Base-by-base conservation (phyloP, 2,797 vertebrate species). In the Spinus pinus region DNA sequence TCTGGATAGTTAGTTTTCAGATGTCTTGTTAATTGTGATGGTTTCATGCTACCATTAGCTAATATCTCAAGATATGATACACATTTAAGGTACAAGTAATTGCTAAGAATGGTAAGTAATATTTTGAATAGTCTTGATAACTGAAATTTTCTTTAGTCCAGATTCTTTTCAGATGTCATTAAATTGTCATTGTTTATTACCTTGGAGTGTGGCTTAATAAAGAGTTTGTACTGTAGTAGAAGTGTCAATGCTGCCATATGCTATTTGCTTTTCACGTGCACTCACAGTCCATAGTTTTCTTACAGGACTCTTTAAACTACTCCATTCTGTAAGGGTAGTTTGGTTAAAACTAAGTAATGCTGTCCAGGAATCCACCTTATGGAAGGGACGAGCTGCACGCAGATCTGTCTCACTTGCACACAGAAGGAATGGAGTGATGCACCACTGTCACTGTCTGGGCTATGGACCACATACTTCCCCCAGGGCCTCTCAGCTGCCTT, bases 381-480 rank as follows among this genome's bases (percentile, higher is more conserved):
- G 54, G 23, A 28, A 53, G 57, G 35, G 11, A 12, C 21, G 50
- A 49, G 21, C 49, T 72, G 42, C 4, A 6, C 54, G 8, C n/a
- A 25, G 4, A 12, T 62, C 14, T 31, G 9, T 90, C 7, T 8
- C 25, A 21, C 8, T 33, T 39, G 27, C 24, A 9, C 24, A 30
- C 30, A 24, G 44, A 22, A 25, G 14, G 18, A 67, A 42, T 21
- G 35, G 30, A 51, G 14, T 16, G 24, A n/a, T 35, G 4, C 0
- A 1, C 20, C 5, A 4, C 13, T 41, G 18, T 57, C 9, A 30
- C 33, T 0, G 0, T 61, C 25, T 5, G 4, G 0, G 0, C 22
- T 57, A 30, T 77, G 64, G 54, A 64, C 15, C 18, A 7, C 2
- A 1, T 8, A 8, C 3, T 42, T 77, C 7, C 7, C 12, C 17